These are phyloP conservation scores for Ormyrus nitidulus DNA, from an alignment of 2,888 invertebrate species.

Conservation along the genomic window DNA sequence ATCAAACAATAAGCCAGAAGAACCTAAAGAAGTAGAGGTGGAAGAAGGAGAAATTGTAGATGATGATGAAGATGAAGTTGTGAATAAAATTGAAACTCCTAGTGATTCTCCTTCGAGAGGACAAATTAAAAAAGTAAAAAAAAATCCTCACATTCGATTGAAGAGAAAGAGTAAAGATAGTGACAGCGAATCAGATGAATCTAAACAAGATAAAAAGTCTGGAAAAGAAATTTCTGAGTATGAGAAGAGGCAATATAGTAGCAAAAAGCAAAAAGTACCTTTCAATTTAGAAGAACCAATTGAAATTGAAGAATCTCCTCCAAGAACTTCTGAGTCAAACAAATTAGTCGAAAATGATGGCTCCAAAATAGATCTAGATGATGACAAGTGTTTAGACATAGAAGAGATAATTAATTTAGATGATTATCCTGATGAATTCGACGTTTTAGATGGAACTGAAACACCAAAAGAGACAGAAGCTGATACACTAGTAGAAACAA, in stretches of 20 bases:
- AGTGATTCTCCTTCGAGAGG: conserved; percentile 7
- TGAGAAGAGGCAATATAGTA: conserved; percentile 43
- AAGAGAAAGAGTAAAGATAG: conserved; percentile 39
- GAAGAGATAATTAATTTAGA: conserved; percentile 73
- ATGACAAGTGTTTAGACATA: conserved; percentile 66
- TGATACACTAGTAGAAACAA: neutral
- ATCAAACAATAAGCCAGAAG: conserved; percentile 21
- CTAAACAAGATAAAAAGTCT: neutral
- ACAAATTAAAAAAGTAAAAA: conserved; percentile 52
- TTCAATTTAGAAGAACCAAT: conserved; percentile 28
- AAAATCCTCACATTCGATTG: conserved; percentile 47
- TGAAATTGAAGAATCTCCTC: conserved; percentile 48
- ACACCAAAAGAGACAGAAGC: conserved; percentile 11
- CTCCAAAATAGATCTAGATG: conserved; percentile 53
- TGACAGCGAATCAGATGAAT: neutral
- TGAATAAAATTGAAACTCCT: conserved; percentile 24
- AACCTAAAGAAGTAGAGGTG: conserved; percentile 46
- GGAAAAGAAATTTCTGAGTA: conserved; percentile 3
- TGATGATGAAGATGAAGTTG: conserved; percentile 44
- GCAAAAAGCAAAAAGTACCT: conserved; percentile 18
- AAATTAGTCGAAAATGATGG: conserved; percentile 33
- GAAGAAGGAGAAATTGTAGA: conserved; percentile 57
- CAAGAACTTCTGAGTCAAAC: conserved; percentile 13
- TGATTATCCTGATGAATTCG: conserved; percentile 73
- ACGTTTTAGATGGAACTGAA: conserved; percentile 64